Evolutionary conservation across 30 jellyfish, hydroid and myxozoan genomes (phyloP), one percentile per base, ranked within the genome.

Genomic region (Cassiopea xamachana): DNA sequence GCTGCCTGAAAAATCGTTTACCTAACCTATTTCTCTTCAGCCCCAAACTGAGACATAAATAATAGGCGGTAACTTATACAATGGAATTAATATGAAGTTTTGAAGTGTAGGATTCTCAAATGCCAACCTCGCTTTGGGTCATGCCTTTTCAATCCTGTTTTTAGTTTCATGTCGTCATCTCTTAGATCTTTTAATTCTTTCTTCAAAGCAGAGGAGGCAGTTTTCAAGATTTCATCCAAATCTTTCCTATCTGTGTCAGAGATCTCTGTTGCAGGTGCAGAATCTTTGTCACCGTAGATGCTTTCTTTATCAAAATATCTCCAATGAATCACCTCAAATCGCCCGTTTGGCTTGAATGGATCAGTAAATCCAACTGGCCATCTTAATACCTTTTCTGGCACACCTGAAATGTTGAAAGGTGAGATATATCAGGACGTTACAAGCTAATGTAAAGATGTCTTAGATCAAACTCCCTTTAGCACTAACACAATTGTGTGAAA

Each of bases 301-400:
- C 85, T 69, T 46, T 84, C 79, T 15, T 79, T 78, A n/a, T 86
- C 90, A 85, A 96, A 96, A 82, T 92, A 96, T 83, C 92, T 82
- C 99, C 99, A 96, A 69, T 87, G 91, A 75, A 90, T 96, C 48
- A 96, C 99, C 82, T 96, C 99, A 87, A 96, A 96, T 76, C 99
- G 62, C 49, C 98, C 80, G 75, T 79, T 73, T 59, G 99, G 98
- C 73, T 92, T 92, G 87, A 96, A 96, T 7, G 99, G 97, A n/a
- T 77, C 92, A 1, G 94, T 89, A 84, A 92, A 92, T 15, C 99
- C 99, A 46, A 96, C 69, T 9, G 99, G 99, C 99, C 99, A 96
- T 48, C 92, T 64, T 14, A 96, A 74, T 18, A 69, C 76, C 88
- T 96, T 96, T 80, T 96, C 99, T 44, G 98, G 96, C 14, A 96